Percentiles rank a stretch among this genome's conserved stretches.
Conservation (phyloP, 1,140 invertebrate genomes). For the Saxidomus purpurata region DNA sequence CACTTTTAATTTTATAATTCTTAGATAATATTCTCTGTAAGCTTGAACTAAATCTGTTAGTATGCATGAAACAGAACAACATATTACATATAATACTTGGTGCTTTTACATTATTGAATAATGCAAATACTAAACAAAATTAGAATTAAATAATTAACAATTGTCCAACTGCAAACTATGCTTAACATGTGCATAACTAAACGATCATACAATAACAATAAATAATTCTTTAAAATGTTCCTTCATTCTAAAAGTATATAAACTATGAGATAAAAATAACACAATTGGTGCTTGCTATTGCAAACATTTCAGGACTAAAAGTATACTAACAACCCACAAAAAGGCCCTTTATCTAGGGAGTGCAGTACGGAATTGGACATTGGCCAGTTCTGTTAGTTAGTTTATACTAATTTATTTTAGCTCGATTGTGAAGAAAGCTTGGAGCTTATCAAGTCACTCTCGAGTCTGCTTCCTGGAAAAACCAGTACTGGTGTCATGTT, state of each 20-base stretch:
- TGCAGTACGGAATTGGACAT: too few relatives aligned
- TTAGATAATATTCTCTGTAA: slow-evolving; percentile 1
- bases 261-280: slow-evolving; percentile 17
- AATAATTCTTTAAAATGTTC: slow-evolving; percentile 16
- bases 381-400: too few relatives aligned
- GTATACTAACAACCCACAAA: too few relatives aligned
- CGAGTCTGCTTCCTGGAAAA: too few relatives aligned
- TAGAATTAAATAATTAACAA: background rate
- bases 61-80: background rate
- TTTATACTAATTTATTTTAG: too few relatives aligned
- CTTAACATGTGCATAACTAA: slow-evolving; percentile 19
- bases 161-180: background rate
- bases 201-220: slow-evolving; percentile 20
- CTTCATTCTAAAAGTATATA: background rate
- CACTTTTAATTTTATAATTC: background rate
- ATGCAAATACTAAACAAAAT: slow-evolving; percentile 1
- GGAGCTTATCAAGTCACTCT: too few relatives aligned
- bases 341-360: too few relatives aligned
- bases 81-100: background rate
- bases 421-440: too few relatives aligned
- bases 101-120: slow-evolving; percentile 18
- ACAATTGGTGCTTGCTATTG: background rate
- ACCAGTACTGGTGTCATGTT: too few relatives aligned
- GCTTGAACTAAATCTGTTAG: slow-evolving; percentile 9
- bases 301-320: too few relatives aligned